A percentile compares a stretch with the other conserved stretches of the same genome.
phyloP scores from a whole-genome alignment of 92 coral and sea anemone species.

The Siderastrea radians region DNA sequence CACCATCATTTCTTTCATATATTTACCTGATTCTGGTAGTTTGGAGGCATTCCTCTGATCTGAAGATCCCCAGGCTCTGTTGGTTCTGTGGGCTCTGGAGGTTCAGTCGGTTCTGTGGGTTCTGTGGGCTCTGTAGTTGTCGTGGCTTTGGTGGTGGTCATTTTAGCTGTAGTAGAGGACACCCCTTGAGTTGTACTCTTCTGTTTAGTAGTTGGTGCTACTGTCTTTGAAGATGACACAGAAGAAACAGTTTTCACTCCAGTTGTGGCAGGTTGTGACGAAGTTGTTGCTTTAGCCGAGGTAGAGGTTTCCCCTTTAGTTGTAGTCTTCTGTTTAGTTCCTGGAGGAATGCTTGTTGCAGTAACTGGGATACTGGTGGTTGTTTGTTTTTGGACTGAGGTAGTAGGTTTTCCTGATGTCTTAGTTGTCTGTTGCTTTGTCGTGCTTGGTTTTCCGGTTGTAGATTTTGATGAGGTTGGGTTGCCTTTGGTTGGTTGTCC shows the following conservation, averaged over 20 bases:
- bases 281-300: slow-evolving; percentile 12
- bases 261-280: slow-evolving; percentile 12
- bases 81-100: slow-evolving; percentile 61
- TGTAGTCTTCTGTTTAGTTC: slow-evolving; percentile 20
- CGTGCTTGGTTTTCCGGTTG: slow-evolving; percentile 7
- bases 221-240: not conserved
- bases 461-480: not conserved
- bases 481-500: slow-evolving; percentile 24
- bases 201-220: slow-evolving; percentile 21
- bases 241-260: not conserved
- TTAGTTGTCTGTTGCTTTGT: not conserved
- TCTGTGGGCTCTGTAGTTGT: slow-evolving; percentile 38
- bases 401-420: not conserved
- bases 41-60: slow-evolving; percentile 14
- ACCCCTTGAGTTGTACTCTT: slow-evolving; percentile 15
- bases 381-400: not conserved
- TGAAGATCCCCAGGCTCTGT: slow-evolving; percentile 21
- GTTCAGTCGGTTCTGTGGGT: slow-evolving; percentile 39
- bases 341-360: not conserved
- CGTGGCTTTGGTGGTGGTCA: slow-evolving; percentile 31
- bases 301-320: not conserved
- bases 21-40: not conserved
- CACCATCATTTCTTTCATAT: too few relatives aligned
- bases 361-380: not conserved
- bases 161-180: slow-evolving; percentile 16